These are phyloP conservation scores for Eonycteris spelaea DNA, from an alignment of 2,113 vertebrate species.

Conservation along the genomic window DNA sequence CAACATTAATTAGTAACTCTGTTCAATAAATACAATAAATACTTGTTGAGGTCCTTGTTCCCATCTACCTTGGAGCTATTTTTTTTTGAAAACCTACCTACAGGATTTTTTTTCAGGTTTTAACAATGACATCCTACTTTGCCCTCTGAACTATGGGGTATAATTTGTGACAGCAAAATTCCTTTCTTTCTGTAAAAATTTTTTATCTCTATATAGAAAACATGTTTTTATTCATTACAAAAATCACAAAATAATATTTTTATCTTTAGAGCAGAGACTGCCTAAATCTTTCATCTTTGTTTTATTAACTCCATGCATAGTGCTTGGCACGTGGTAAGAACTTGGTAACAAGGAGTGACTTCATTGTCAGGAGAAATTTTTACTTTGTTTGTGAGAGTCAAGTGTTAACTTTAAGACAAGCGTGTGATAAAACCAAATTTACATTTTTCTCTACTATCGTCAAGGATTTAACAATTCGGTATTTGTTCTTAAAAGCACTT, in stretches of 20 bases:
- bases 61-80: not conserved
- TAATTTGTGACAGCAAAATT: not conserved
- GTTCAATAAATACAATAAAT: not conserved
- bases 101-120: not conserved
- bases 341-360: not conserved
- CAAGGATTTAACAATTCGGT: not conserved
- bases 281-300: not conserved
- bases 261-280: not conserved
- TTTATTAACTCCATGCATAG: not conserved
- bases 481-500: conserved; percentile 4
- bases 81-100: not conserved
- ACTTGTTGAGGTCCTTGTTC: not conserved
- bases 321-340: not conserved
- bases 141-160: not conserved
- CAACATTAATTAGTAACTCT: not conserved
- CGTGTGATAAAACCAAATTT: not conserved
- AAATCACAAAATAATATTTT: conserved; percentile 11
- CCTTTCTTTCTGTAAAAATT: not conserved
- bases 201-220: not conserved
- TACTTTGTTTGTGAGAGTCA: not conserved
- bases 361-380: not conserved
- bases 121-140: not conserved
- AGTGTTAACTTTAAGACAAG: conserved; percentile 15
- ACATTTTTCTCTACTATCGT: not conserved
- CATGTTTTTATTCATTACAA: not conserved